These are phyloP conservation scores for Perizoma flavofasciatum DNA, from an alignment of 2,888 invertebrate genomes.

Conservation along the genomic window DNA sequence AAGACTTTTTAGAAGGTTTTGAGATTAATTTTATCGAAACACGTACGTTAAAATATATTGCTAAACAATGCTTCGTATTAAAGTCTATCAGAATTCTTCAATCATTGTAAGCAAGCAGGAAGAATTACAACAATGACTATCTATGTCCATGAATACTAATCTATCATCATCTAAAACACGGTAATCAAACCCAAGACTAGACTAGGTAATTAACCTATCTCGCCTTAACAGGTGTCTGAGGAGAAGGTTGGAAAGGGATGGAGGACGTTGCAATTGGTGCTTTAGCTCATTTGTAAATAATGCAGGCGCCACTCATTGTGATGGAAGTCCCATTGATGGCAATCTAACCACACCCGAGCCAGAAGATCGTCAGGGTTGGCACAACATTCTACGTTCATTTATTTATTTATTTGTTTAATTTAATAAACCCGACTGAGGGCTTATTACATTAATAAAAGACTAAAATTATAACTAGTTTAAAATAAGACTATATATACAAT, in stretches of 20 bases:
- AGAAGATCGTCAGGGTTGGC: conserved; percentile 56
- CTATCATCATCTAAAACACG: conserved; percentile 24
- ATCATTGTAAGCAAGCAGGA: conserved; percentile 17
- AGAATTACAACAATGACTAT: conserved; percentile 11
- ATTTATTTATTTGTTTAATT: too few relatives aligned
- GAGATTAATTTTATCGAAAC: too few relatives aligned
- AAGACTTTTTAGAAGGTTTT: too few relatives aligned
- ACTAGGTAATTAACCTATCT: conserved; percentile 11
- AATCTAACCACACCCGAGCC: conserved; percentile 63
- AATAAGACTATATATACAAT: too few relatives aligned
- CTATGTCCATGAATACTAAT: conserved; percentile 20
- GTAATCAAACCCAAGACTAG: conserved; percentile 17
- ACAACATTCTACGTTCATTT: neutral
- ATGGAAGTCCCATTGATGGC: conserved; percentile 62
- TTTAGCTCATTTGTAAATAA: conserved; percentile 67
- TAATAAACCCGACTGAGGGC: too few relatives aligned
- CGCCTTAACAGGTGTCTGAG: conserved; percentile 8
- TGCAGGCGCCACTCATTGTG: conserved; percentile 81
- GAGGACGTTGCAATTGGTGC: conserved; percentile 24
- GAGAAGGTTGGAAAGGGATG: conserved; percentile 15
- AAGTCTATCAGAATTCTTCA: too few relatives aligned
- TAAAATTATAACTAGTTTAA: too few relatives aligned
- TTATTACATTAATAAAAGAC: too few relatives aligned
- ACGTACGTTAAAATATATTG: too few relatives aligned
- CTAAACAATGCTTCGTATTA: too few relatives aligned